Conservation (phyloP, 2,888 invertebrate genomes). For the Troides aeacus region DNA sequence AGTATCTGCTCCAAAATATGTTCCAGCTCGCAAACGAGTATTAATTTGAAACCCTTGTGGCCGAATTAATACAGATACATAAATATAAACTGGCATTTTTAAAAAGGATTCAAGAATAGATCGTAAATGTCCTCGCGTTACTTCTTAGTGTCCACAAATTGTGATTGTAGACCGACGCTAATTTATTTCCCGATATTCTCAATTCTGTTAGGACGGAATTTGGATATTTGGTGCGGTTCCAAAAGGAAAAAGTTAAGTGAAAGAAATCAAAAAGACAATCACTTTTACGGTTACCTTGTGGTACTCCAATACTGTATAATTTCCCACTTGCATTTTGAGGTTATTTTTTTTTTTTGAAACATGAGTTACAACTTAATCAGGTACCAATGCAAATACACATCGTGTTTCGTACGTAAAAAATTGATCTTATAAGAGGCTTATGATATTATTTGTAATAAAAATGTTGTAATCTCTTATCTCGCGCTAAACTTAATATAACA, state of each 20-base stretch:
- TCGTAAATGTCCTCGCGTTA: neutral
- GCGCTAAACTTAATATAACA: neutral
- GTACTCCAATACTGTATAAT: neutral
- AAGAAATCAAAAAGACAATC: neutral
- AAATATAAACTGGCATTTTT: neutral
- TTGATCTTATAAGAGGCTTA: constrained; percentile 1
- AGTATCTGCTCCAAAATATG: neutral
- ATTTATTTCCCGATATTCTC: neutral
- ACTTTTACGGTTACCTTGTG: constrained; percentile 1
- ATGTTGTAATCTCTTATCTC: neutral
- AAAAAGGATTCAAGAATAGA: neutral
- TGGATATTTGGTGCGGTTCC: neutral
- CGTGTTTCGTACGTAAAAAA: neutral
- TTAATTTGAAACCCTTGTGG: neutral
- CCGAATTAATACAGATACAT: neutral
- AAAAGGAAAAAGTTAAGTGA: neutral
- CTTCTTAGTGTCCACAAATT: too few species aligned
- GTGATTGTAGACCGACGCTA: neutral
- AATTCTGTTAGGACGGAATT: neutral
- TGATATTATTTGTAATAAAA: neutral
- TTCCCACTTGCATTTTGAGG: neutral
- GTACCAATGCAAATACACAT: neutral
- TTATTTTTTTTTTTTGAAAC: neutral
- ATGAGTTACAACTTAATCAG: neutral
- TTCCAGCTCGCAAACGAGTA: neutral